phyloP scores from a whole-genome alignment of 2,888 invertebrate species.

The Chrysopilus asiliformis region DNA sequence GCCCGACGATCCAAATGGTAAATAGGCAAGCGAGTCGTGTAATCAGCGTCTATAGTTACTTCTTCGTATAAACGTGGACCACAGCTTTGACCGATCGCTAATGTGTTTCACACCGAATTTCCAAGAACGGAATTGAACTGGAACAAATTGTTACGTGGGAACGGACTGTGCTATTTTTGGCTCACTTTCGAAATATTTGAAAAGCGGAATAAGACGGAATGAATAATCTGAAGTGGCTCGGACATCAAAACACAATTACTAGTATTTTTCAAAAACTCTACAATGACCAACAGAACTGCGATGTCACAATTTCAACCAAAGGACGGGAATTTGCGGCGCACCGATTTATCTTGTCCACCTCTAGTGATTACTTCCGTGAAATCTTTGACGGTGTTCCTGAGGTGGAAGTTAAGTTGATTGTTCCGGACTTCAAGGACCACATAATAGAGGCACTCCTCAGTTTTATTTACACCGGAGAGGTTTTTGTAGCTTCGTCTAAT shows the following conservation, averaged over 20 bases:
- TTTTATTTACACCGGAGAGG: constrained; percentile 33
- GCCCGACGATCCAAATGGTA: too few relatives aligned
- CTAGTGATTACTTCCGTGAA: constrained; percentile 30
- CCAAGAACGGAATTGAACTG: neutral
- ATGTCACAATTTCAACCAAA: constrained; percentile 27
- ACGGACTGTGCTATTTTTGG: constrained; percentile 3
- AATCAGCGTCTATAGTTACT: too few relatives aligned
- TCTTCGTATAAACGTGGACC: too few relatives aligned
- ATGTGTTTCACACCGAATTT: too few relatives aligned
- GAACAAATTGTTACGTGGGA: constrained; percentile 1
- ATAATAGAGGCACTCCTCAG: constrained; percentile 29
- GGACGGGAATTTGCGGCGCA: constrained; percentile 30
- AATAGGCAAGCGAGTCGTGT: too few relatives aligned
- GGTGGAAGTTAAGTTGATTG: constrained; percentile 27
- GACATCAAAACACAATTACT: constrained; percentile 31
- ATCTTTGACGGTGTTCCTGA: constrained; percentile 27
- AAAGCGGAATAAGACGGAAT: constrained; percentile 10
- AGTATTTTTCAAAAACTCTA: constrained; percentile 30
- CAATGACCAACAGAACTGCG: constrained; percentile 26
- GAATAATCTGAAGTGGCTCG: constrained; percentile 36
- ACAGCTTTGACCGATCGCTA: too few relatives aligned
- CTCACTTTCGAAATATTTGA: too few relatives aligned
- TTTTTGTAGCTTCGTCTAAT: constrained; percentile 26
- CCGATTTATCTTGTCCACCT: constrained; percentile 30
- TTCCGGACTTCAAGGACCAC: constrained; percentile 30